Conservation (phyloP, 2,888 invertebrate species). For the Acleris cristana region DNA sequence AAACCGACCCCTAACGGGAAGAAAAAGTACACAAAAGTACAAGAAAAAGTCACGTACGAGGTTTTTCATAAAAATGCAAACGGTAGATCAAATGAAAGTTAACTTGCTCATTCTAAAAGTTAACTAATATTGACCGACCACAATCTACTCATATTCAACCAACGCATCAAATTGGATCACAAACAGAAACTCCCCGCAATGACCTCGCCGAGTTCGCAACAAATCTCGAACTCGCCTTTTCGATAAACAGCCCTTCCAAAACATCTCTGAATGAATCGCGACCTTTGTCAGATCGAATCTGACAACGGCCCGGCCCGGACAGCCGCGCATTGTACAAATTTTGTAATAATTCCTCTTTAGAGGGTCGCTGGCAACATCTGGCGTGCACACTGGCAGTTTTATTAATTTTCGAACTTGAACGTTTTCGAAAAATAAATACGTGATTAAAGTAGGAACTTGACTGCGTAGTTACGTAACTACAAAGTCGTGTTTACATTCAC, state of each 20-base stretch:
- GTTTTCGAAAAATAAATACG: conserved; percentile 23
- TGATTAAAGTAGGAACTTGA: conserved; percentile 5
- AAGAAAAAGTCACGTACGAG: too few relatives aligned
- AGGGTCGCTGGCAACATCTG: conserved; percentile 31
- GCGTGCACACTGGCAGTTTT: conserved; percentile 29
- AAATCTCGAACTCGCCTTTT: conserved; percentile 8
- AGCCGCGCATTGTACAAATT: conserved; percentile 32
- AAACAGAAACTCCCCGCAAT: neutral
- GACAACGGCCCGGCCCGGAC: conserved; percentile 27
- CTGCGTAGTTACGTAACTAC: too few relatives aligned
- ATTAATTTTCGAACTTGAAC: conserved; percentile 33
- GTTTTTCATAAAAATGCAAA: too few relatives aligned
- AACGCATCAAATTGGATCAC: conserved; percentile 5
- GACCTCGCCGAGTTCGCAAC: conserved; percentile 6
- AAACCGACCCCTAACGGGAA: too few relatives aligned
- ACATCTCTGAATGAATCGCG: conserved; percentile 20
- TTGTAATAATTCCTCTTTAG: conserved; percentile 31
- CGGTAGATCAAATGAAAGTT: too few relatives aligned
- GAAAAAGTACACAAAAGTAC: too few relatives aligned
- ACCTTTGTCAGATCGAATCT: conserved; percentile 34
- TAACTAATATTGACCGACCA: neutral
- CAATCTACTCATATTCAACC: neutral
- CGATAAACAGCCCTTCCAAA: conserved; percentile 12
- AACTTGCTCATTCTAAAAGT: neutral
- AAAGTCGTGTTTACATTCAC: too few relatives aligned